A percentile compares a stretch with the other conserved stretches of the same genome.
Conservation (phyloP, 2,113 vertebrate species). For the Sapayoa aenigma region DNA sequence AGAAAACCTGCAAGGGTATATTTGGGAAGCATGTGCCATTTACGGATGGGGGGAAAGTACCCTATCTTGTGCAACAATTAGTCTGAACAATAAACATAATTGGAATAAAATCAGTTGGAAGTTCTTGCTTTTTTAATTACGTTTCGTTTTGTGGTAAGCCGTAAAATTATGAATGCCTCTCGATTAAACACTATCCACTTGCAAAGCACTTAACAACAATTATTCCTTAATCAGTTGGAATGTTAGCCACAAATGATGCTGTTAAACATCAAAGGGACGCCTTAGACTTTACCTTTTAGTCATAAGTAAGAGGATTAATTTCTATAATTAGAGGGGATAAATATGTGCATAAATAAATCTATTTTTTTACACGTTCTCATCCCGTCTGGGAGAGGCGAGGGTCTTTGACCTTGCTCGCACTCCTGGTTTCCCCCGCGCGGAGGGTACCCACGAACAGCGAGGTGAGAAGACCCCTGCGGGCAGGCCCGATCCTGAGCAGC, state of each 20-base stretch:
- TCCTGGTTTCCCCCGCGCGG: not conserved
- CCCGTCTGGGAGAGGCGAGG: not conserved
- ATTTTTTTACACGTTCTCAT: slow-evolving; percentile 38
- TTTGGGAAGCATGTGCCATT: slow-evolving; percentile 53
- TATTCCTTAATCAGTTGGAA: slow-evolving; percentile 78
- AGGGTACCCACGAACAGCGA: not conserved
- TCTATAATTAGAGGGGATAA: slow-evolving; percentile 79
- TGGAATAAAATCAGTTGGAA: slow-evolving; percentile 74
- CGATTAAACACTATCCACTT: slow-evolving; percentile 78
- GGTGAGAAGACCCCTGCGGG: not conserved
- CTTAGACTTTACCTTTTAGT: slow-evolving; percentile 78
- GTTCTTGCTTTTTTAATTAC: slow-evolving; percentile 77
- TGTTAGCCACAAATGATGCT: slow-evolving; percentile 77
- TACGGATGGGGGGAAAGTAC: slow-evolving; percentile 46
- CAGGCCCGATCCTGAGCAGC: not conserved
- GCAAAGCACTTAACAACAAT: slow-evolving; percentile 80
- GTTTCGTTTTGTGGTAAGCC: slow-evolving; percentile 75
- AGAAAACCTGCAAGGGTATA: not conserved
- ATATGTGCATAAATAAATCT: slow-evolving; percentile 79
- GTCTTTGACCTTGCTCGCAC: not conserved
- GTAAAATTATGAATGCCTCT: slow-evolving; percentile 77
- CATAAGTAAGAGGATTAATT: slow-evolving; percentile 82
- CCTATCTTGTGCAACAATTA: slow-evolving; percentile 69
- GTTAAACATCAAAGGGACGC: slow-evolving; percentile 78
- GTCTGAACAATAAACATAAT: slow-evolving; percentile 78